Evolutionary conservation across 2,797 vertebrate genomes (phyloP), one percentile per base, ranked within the genome.

Genomic region (Spinus pinus): DNA sequence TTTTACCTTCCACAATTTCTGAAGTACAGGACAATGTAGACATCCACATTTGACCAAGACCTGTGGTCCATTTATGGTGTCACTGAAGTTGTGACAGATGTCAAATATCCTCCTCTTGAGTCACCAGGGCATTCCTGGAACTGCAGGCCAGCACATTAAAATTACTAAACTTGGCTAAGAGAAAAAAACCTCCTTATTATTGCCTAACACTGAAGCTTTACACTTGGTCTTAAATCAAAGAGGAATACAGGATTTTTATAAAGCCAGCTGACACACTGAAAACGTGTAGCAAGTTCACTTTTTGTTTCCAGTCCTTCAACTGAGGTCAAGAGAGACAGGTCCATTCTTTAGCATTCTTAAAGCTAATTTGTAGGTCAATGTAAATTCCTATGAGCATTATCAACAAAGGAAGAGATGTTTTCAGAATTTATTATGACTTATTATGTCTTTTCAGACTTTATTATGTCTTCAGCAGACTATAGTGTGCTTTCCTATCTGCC

Each of bases 111-210:
- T 30, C 20, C 17, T 61, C 37, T 30, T 44, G 4, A 27, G 28
- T 57, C 21, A 74, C 13, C 14, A 70, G 4, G 5, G 20, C 65
- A 88, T 69, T 69, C 33, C 9, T 46, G 41, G 6, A 81, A 75
- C 37, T 49, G 33, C 28, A 39, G 4, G 65, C 56, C 9, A 70
- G 44, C 22, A 73, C 0, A 2, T 6, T 70, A 14, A 14, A 61
- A 69, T 39, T 47, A 88, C 14, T 30, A 21, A 71, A 37, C 9
- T 42, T 42, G 5, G 18, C 21, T 46, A 86, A 64, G 5, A 53
- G 0, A 49, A 15, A 9, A 39, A n/a, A 56, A 30, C 9, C 1
- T 2, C 2, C 10, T 49, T 13, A 28, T 17, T 56, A 70, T 2
- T 1, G 41, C 9, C 2, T 39, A 50, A 30, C 8, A 49, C 2